phyloP scores from a whole-genome alignment of 1,140 invertebrate species.

The Sitobion miscanthi region DNA sequence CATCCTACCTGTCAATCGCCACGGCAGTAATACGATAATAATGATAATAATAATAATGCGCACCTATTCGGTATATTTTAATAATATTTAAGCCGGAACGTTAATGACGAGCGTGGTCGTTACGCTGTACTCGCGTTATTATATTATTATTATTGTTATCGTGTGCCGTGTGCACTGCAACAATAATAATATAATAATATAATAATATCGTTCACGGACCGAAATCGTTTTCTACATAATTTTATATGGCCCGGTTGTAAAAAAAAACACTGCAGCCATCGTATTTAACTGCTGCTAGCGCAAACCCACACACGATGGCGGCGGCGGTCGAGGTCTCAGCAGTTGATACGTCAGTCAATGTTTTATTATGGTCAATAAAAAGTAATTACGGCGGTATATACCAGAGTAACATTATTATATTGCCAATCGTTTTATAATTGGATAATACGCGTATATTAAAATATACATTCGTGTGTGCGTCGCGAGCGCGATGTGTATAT shows the following conservation, averaged over 20 bases:
- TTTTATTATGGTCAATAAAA: conserved; percentile 27
- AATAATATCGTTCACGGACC: background rate
- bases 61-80: background rate
- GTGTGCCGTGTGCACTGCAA: background rate
- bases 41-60: background rate
- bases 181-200: background rate
- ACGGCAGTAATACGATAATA: background rate
- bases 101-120: background rate
- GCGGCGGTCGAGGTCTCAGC: background rate
- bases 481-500: too few species aligned
- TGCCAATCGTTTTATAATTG: conserved; percentile 31
- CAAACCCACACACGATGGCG: background rate
- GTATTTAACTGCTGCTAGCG: background rate
- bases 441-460: conserved; percentile 8
- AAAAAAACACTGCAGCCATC: background rate
- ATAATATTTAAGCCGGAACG: background rate
- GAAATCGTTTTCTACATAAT: conserved; percentile 8
- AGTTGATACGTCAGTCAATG: conserved; percentile 15
- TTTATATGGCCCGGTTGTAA: background rate
- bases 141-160: background rate
- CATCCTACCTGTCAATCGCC: background rate
- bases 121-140: background rate
- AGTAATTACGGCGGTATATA: conserved; percentile 17
- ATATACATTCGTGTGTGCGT: background rate
- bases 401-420: background rate